Evolutionary conservation across 2,113 vertebrate genomes (phyloP), one percentile per base, ranked within the genome.

Genomic region (Ariopsis seemanni): DNA sequence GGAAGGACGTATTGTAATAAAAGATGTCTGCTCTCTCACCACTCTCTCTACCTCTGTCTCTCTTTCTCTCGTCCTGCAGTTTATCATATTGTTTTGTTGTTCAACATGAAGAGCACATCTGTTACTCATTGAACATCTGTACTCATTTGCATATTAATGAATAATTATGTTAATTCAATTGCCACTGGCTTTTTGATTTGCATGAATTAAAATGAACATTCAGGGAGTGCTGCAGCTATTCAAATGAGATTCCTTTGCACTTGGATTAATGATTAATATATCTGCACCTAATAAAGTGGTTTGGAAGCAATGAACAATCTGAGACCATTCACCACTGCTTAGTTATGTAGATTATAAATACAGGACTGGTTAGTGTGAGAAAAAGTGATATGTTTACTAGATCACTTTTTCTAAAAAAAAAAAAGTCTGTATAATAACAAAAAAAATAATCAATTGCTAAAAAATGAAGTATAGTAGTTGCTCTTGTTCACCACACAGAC

Each of bases 121-220:
- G 94, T 93, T 94, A 92, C 90, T 90, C 90, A 89, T 90, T 91
- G 91, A 94, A 95, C 94, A 95, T 95, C 94, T 95, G 95, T 90
- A 75, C 22, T 83, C 60, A 93, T 96, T 94, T 95, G 87, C 94
- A 95, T 94, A 95, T 95, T 95, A 94, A 95, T 96, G 92, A 95
- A 94, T 94, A 93, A 94, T 95, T 95, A 95, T 95, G 94, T 88
- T 93, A 93, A 95, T 94, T 90, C 93, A 74, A 93, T 93, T 91
- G 87, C 92, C 89, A 90, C 79, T 90, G 89, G 85, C 86, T 89
- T 86, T 88, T 91, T 88, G 90, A 91, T 92, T 92, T 89, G 48
- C 71, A 91, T 88, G 89, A 87, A 93, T 92, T 90, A 90, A 92
- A 92, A 89, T 90, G 91, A 62, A 90, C 88, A 87, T 90, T 89